phyloP scores from a whole-genome alignment of 2,113 vertebrate genomes.

The Alligator sinensis region DNA sequence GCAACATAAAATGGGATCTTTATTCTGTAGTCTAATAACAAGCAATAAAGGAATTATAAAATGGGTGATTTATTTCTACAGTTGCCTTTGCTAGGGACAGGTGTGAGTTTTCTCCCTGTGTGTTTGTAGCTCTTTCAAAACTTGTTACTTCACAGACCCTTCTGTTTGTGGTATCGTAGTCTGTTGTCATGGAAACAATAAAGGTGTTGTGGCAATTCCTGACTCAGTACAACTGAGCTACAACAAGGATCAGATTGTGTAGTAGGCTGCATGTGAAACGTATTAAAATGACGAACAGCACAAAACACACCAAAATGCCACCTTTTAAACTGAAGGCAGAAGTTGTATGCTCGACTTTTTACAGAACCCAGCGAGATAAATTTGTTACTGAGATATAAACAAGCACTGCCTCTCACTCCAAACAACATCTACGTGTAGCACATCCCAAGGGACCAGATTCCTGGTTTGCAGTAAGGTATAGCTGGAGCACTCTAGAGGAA shows the following conservation, averaged over 20 bases:
- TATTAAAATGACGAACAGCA: not conserved
- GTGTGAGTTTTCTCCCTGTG: not conserved
- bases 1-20: not conserved
- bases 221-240: not conserved
- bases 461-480: not conserved
- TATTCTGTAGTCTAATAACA: not conserved
- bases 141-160: not conserved
- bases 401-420: not conserved
- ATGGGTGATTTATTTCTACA: not conserved
- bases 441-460: not conserved
- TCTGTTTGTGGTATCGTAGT: not conserved
- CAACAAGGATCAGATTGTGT: not conserved
- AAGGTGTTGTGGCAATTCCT: not conserved
- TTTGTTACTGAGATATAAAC: not conserved
- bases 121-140: not conserved
- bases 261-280: not conserved
- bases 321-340: not conserved
- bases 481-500: fast-evolving
- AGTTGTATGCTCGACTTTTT: not conserved
- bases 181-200: not conserved
- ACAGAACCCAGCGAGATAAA: not conserved
- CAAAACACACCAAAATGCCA: not conserved
- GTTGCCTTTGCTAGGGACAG: not conserved
- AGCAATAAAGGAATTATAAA: not conserved
- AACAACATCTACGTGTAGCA: not conserved